Base-by-base conservation (phyloP, 2,888 invertebrate genomes). In the Acrobasis consociella region DNA sequence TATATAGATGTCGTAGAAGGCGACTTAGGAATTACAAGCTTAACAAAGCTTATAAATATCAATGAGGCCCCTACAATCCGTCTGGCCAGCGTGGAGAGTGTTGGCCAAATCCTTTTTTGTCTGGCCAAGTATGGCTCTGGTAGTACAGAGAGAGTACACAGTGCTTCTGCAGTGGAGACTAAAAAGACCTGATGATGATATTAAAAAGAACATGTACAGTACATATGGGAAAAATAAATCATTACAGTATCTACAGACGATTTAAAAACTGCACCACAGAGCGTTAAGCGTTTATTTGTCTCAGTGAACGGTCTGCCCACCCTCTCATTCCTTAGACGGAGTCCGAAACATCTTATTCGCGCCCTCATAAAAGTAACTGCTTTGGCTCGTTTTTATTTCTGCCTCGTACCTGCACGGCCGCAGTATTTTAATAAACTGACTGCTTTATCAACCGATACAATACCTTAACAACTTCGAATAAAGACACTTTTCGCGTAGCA, bases 281-380 rank as follows among this genome's bases (percentile, higher is more conserved):
- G 17, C 9, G 11, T 51, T n/a, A 3, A 64, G 68, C 78, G 73
- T 69, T 75, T 72, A 56, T 61, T 22, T 5, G 2, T 10, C 49
- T 39, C 67, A 73, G 69, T 90, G 72, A 67, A 56, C 83, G 82
- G 50, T 56, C 66, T 42, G 15, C 78, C 69, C 74, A 67, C 63
- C 63, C 75, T 76, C 85, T 86, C 91, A 91, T 92, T 90, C 89
- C 85, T 89, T 83, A 88, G 88, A 86, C 86, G 82, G 84, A 88
- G 88, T 91, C 89, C 89, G 87, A 91, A 91, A 91, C 91, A 91
- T 91, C 91, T 92, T 92, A 91, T 92, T 92, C 92, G 89, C 92
- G 92, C 91, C 90, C 92, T 91, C 92, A 91, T 92, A 92, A 91
- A 92, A 91, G 92, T 91, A 91, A 92, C 92, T 91, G 90, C 90